Conservation (phyloP, 2,888 invertebrate genomes). For the Cyclophora albipunctata region DNA sequence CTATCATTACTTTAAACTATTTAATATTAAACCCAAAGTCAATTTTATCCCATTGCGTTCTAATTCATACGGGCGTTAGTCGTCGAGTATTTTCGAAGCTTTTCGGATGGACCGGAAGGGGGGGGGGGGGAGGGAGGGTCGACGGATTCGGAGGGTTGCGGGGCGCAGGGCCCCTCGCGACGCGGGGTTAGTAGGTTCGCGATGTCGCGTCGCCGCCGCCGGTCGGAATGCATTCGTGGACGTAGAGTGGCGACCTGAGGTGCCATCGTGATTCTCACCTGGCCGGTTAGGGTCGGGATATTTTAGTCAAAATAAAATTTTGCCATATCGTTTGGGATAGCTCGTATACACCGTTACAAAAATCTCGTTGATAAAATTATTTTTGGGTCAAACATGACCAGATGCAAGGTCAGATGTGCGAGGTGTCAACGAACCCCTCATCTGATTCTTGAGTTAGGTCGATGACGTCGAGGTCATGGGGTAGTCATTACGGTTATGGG, state of each 20-base stretch:
- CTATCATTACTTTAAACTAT: slow-evolving; percentile 27
- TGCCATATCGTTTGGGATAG: slow-evolving; percentile 18
- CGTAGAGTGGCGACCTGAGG: slow-evolving; percentile 72
- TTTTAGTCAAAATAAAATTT: slow-evolving; percentile 36
- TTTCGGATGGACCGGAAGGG: slow-evolving; percentile 66
- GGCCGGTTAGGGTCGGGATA: slow-evolving; percentile 50
- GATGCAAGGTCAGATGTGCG: slow-evolving; percentile 65
- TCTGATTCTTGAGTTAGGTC: slow-evolving; percentile 64
- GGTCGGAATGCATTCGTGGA: slow-evolving; percentile 75
- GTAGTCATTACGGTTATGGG: slow-evolving; percentile 29
- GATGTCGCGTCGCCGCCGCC: slow-evolving; percentile 66
- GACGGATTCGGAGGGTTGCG: slow-evolving; percentile 67
- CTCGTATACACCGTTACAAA: slow-evolving; percentile 6
- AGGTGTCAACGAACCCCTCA: slow-evolving; percentile 70
- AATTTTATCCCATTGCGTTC: slow-evolving; percentile 36
- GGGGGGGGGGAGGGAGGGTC: slow-evolving; percentile 45
- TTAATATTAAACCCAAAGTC: slow-evolving; percentile 25
- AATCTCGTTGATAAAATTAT: slow-evolving; percentile 26
- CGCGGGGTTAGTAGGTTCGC: slow-evolving; percentile 75
- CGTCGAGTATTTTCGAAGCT: slow-evolving; percentile 70
- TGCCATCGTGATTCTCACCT: slow-evolving; percentile 66
- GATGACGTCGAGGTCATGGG: slow-evolving; percentile 62
- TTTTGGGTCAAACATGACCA: slow-evolving; percentile 57
- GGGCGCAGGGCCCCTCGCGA: slow-evolving; percentile 69
- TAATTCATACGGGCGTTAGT: slow-evolving; percentile 56